Evolutionary conservation across 2,113 vertebrate genomes (phyloP).

Genomic region (Gymnarchus niloticus): DNA sequence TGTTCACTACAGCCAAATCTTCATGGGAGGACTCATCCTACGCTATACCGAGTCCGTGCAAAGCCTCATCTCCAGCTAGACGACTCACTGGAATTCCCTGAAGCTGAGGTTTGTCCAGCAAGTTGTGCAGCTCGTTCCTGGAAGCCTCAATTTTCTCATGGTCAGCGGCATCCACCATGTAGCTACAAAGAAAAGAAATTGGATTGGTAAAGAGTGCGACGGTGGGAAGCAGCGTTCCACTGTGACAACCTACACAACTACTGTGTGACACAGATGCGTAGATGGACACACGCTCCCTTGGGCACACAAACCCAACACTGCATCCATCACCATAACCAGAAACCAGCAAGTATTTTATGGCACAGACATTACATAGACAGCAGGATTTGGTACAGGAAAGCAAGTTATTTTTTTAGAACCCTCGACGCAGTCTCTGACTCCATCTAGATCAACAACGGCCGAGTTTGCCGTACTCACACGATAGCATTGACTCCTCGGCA

Average conservation of each 20-base stretch:
- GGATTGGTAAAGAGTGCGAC: not conserved
- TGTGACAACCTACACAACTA: not conserved
- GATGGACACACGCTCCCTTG: not conserved
- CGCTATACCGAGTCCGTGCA: not conserved
- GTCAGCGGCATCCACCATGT: constrained; percentile 81
- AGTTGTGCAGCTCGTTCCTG: constrained; percentile 76
- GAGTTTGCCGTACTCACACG: constrained; percentile 72
- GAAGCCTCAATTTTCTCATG: constrained; percentile 79
- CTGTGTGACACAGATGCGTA: not conserved
- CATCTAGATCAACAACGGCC: not conserved
- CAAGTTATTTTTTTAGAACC: not conserved
- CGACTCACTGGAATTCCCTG: constrained; percentile 78
- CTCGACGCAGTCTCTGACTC: not conserved
- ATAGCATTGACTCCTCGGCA: constrained; percentile 97
- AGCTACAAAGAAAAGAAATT: constrained; percentile 47
- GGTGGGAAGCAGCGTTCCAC: not conserved
- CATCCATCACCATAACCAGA: not conserved
- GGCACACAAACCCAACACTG: not conserved
- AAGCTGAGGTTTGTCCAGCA: constrained; percentile 78
- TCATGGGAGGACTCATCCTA: not conserved
- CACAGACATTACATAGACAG: too few species aligned
- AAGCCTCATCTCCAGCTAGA: not conserved
- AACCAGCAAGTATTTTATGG: too few species aligned
- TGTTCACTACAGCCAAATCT: not conserved
- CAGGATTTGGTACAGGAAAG: not conserved